Evolutionary conservation across 2,797 vertebrate species (phyloP).

Genomic region (Notolabrus celidotus): DNA sequence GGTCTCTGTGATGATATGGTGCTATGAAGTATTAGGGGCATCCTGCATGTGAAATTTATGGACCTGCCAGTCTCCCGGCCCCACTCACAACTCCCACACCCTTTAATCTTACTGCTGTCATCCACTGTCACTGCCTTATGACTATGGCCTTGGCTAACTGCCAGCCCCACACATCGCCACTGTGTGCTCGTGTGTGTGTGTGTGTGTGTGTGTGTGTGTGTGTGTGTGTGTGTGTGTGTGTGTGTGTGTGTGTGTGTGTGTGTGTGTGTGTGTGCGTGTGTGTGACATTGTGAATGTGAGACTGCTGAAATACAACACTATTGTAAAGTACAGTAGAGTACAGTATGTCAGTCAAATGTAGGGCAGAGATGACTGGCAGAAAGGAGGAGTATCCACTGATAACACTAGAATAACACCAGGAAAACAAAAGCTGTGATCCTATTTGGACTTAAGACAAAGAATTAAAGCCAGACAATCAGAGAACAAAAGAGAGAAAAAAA

Average conservation of each 20-base stretch:
- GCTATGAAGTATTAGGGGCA: slow-evolving; percentile 64
- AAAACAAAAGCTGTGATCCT: neutral
- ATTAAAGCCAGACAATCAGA: neutral
- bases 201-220: too few species aligned
- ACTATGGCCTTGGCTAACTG: slow-evolving; percentile 71
- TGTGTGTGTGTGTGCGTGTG: slow-evolving; percentile 15
- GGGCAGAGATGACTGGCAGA: slow-evolving; percentile 26
- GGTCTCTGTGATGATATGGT: slow-evolving; percentile 59
- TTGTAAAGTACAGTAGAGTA: slow-evolving; percentile 29
- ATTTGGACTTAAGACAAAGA: slow-evolving; percentile 5
- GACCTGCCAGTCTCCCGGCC: slow-evolving; percentile 66
- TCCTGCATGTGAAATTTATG: slow-evolving; percentile 74
- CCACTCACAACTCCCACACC: slow-evolving; percentile 68
- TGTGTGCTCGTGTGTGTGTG: slow-evolving; percentile 14
- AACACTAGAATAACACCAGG: slow-evolving; percentile 7
- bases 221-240: neutral
- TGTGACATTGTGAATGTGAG: slow-evolving; percentile 12
- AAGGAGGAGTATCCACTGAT: slow-evolving; percentile 1
- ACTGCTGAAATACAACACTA: slow-evolving; percentile 36
- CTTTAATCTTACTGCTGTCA: slow-evolving; percentile 77
- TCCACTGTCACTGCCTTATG: slow-evolving; percentile 72
- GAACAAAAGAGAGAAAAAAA: neutral
- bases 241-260: slow-evolving; percentile 19
- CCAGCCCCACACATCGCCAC: slow-evolving; percentile 50
- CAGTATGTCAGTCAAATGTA: slow-evolving; percentile 51